Evolutionary conservation across 2,113 vertebrate genomes (phyloP).

Genomic region (Syrmaticus mikado): DNA sequence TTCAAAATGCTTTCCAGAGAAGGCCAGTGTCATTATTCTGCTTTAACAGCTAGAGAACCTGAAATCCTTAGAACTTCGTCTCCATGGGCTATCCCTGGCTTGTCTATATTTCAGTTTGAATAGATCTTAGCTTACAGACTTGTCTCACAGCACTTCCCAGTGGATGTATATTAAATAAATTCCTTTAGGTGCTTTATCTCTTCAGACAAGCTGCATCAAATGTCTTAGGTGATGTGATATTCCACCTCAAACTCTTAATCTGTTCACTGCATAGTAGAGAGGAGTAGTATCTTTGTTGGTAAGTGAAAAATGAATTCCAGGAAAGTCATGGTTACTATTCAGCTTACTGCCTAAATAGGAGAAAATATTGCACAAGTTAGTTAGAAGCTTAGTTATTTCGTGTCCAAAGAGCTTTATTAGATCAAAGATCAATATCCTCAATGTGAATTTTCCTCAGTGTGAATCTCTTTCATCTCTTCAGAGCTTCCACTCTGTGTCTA

Average conservation of each 20-base stretch:
- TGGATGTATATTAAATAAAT: not conserved
- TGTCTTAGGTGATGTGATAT: not conserved
- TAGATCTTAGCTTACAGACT: not conserved
- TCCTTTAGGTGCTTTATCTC: not conserved
- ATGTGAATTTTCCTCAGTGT: not conserved
- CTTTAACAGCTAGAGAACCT: not conserved
- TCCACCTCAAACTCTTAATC: not conserved
- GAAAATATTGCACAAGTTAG: not conserved
- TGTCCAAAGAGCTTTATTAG: not conserved
- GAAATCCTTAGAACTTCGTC: conserved; percentile 5
- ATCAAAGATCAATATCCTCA: too few species aligned
- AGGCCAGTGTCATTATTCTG: not conserved
- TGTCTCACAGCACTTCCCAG: not conserved
- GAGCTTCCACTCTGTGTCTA: not conserved
- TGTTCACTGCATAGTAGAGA: not conserved
- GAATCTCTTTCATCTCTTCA: not conserved
- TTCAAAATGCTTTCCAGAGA: conserved; percentile 1
- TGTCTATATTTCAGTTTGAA: not conserved
- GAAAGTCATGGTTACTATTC: not conserved
- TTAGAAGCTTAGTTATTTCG: not conserved
- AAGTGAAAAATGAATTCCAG: not conserved
- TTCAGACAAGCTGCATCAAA: not conserved
- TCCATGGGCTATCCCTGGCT: not conserved
- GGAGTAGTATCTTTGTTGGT: not conserved
- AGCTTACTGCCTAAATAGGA: not conserved